These are phyloP conservation scores for Amphibalanus amphitrite DNA, from an alignment of 1,140 invertebrate genomes.

Conservation along the genomic window DNA sequence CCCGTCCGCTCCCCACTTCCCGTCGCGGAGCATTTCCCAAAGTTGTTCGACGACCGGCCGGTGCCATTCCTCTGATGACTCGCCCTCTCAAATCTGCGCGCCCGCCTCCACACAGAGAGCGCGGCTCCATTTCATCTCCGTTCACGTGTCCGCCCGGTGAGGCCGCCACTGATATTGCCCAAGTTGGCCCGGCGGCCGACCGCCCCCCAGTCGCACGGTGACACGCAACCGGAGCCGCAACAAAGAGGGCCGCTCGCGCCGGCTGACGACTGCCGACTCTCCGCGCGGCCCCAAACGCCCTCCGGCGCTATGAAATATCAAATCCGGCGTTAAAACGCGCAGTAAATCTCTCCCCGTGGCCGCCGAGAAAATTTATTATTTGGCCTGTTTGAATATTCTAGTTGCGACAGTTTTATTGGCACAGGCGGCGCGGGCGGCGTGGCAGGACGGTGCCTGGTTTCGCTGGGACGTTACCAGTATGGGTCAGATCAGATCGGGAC, in stretches of 20 bases:
- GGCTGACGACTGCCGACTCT: no score
- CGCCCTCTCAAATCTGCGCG: neutral
- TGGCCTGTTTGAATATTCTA: constrained; percentile 1
- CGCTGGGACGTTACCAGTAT: no score
- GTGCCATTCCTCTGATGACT: neutral
- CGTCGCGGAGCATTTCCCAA: no score
- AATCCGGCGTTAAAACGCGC: constrained; percentile 1
- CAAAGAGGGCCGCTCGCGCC: neutral
- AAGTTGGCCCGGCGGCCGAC: neutral
- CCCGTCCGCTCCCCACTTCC: no score
- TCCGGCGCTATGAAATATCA: neutral
- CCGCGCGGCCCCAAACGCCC: no score
- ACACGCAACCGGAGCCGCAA: neutral
- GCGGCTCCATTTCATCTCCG: neutral
- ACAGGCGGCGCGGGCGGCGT: no score
- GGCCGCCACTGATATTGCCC: neutral
- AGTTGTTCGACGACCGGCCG: no score
- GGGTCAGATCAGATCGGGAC: no score
- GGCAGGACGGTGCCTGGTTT: no score
- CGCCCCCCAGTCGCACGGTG: neutral
- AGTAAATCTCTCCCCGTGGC: neutral
- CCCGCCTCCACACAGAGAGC: neutral
- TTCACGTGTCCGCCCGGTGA: neutral
- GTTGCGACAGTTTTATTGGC: neutral
- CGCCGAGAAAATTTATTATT: neutral